Evolutionary conservation across 1,140 invertebrate genomes (phyloP).

Genomic region (Aphelenchoides fujianensis): DNA sequence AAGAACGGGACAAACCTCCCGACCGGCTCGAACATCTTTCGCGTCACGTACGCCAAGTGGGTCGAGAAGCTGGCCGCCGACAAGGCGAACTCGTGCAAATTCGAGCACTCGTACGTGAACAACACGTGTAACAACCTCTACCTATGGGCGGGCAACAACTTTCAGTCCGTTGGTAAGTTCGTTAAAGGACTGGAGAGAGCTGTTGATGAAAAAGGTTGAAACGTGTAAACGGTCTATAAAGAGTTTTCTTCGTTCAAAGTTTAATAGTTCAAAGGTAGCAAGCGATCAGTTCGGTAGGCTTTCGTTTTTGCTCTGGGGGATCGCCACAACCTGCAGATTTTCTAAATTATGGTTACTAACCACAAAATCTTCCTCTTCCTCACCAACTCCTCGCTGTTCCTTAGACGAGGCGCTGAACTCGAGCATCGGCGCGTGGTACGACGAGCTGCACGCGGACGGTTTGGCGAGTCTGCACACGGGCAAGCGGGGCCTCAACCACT

Average conservation of each 20-base stretch:
- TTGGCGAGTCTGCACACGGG: not conserved
- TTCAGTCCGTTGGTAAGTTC: not conserved
- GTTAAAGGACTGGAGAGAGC: no score
- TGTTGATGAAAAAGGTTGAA: no score
- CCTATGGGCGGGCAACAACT: not conserved
- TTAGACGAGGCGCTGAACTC: not conserved
- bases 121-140: slow-evolving; percentile 3
- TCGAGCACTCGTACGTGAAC: not conserved
- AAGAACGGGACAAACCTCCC: not conserved
- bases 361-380: not conserved
- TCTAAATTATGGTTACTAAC: no score
- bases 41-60: not conserved
- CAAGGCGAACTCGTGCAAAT: not conserved
- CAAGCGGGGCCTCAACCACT: not conserved
- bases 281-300: no score
- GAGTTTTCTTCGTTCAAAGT: no score
- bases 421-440: not conserved
- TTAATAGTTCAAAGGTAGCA: no score
- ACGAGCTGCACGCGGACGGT: not conserved
- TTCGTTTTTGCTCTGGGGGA: no score
- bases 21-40: not conserved
- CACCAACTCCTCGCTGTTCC: not conserved
- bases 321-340: no score
- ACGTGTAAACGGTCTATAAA: no score
- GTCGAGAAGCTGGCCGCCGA: not conserved